phyloP scores from a whole-genome alignment of 1,140 invertebrate genomes.

The Trichomalopsis sarcophagae region DNA sequence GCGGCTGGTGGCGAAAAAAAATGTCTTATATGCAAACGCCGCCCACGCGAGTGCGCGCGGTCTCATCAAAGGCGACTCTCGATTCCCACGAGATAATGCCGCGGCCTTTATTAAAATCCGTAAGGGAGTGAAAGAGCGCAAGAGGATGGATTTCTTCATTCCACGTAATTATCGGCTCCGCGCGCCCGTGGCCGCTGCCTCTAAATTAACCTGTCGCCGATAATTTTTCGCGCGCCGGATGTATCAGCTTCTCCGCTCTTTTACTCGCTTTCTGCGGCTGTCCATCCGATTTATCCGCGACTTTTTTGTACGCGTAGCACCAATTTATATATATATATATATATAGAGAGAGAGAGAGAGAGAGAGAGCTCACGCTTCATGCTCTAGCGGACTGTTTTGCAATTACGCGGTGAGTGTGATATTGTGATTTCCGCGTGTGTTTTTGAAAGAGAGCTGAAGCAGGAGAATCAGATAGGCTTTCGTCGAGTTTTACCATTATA shows the following conservation, averaged over 20 bases:
- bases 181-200: background rate
- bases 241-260: background rate
- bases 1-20: background rate
- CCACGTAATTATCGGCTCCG: constrained; percentile 43
- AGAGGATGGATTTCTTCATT: constrained; percentile 38
- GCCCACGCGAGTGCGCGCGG: constrained; percentile 13
- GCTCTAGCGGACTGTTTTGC: no score
- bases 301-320: no score
- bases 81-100: constrained; percentile 39
- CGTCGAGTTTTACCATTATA: background rate
- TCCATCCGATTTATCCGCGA: constrained; percentile 16
- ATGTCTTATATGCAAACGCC: constrained; percentile 13
- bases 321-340: no score
- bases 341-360: no score
- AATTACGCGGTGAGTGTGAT: no score
- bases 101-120: constrained; percentile 43
- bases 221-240: background rate
- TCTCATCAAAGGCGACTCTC: constrained; percentile 19
- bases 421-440: no score
- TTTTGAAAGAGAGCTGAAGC: no score
- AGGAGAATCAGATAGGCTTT: no score
- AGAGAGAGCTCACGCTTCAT: no score
- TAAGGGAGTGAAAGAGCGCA: background rate
- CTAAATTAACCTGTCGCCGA: constrained; percentile 47
- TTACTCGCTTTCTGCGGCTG: background rate